A percentile compares a stretch with the other conserved stretches of the same genome.
Evolutionary conservation across 2,888 invertebrate genomes (phyloP).

Genomic region (Syrphus vitripennis): DNA sequence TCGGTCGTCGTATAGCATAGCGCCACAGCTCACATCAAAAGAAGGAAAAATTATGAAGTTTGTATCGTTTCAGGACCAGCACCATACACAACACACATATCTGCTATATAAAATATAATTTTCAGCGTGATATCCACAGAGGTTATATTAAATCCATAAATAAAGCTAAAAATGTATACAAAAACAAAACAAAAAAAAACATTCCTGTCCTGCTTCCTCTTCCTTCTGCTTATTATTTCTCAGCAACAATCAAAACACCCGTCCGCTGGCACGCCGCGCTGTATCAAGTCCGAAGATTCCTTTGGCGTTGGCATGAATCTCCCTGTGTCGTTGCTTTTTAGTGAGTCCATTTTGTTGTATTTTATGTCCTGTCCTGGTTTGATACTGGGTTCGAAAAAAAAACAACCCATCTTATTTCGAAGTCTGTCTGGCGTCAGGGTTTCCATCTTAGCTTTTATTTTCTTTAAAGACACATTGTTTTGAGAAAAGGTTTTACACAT

Average conservation of each 20-base stretch:
- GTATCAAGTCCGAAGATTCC: slow-evolving; percentile 29
- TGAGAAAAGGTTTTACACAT: too few relatives aligned
- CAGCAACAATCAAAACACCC: slow-evolving; percentile 2
- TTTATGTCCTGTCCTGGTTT: slow-evolving; percentile 10
- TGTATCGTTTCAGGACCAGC: slow-evolving; percentile 57
- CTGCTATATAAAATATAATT: too few relatives aligned
- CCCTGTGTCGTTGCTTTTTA: slow-evolving; percentile 28
- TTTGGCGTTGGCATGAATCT: slow-evolving; percentile 42
- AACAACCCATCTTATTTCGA: slow-evolving; percentile 16
- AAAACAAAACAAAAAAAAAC: slow-evolving; percentile 18
- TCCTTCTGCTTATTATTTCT: neutral
- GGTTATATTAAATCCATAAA: slow-evolving; percentile 72
- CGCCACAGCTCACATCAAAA: slow-evolving; percentile 56
- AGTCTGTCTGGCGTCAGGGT: neutral
- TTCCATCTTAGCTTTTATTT: neutral
- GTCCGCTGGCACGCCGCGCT: neutral
- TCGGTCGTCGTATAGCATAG: neutral
- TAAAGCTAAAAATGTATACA: slow-evolving; percentile 21
- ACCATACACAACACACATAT: neutral
- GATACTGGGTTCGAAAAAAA: slow-evolving; percentile 11
- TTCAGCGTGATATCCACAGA: slow-evolving; percentile 55
- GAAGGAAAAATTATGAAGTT: slow-evolving; percentile 69
- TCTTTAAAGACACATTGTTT: too few relatives aligned
- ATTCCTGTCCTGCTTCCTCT: neutral
- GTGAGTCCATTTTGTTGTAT: slow-evolving; percentile 25